These are phyloP conservation scores for Callospermophilus lateralis DNA, from an alignment of 2,113 vertebrate genomes.

Conservation along the genomic window DNA sequence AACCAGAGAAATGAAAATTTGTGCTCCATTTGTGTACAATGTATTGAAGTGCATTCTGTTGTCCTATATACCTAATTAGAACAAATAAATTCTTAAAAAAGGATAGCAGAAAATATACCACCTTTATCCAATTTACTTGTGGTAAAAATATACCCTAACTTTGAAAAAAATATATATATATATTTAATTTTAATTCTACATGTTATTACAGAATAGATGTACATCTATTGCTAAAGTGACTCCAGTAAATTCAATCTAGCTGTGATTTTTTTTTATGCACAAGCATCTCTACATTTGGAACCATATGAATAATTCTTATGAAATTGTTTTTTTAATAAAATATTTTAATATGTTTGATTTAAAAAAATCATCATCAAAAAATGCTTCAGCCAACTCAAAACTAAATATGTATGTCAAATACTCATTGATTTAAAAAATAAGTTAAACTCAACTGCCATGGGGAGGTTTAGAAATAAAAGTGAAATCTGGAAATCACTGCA, in stretches of 20 bases:
- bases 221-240: not conserved
- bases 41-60: no score
- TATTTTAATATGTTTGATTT: no score
- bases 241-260: not conserved
- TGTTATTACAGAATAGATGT: not conserved
- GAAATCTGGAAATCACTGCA: not conserved
- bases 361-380: not conserved
- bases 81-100: not conserved
- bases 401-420: not conserved
- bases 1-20: no score
- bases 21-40: no score
- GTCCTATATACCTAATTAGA: no score
- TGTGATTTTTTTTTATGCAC: not conserved
- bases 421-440: not conserved
- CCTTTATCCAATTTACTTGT: not conserved
- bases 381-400: not conserved
- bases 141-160: not conserved
- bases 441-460: not conserved
- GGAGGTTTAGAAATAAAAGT: not conserved
- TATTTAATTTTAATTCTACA: not conserved
- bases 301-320: not conserved
- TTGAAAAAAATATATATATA: not conserved
- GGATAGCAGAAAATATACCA: not conserved
- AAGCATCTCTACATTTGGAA: not conserved
- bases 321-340: constrained; percentile 9